phyloP scores from a whole-genome alignment of 1,140 invertebrate species.

The Conus betulinus region DNA sequence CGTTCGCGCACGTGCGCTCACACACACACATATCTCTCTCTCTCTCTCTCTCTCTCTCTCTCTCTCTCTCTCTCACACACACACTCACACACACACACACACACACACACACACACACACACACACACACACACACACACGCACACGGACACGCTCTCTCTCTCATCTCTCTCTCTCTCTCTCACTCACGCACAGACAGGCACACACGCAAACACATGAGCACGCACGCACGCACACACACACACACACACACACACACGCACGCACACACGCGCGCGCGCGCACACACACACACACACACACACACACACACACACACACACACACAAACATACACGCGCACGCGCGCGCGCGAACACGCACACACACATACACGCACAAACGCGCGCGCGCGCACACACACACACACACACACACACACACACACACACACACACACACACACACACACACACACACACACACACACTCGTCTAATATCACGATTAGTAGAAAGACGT shows the following conservation, averaged over 20 bases:
- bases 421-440: neutral
- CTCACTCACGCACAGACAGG: neutral
- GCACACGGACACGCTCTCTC: neutral
- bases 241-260: slow-evolving; percentile 1
- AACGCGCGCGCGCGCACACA: too few species aligned
- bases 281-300: neutral
- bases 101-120: slow-evolving; percentile 4
- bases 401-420: neutral
- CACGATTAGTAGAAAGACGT: too few species aligned
- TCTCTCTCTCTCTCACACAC: neutral
- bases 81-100: too few species aligned
- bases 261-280: too few species aligned
- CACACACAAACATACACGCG: too few species aligned
- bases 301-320: neutral
- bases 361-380: slow-evolving; percentile 9
- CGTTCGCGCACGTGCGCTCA: too few species aligned
- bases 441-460: neutral
- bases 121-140: neutral
- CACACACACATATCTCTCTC: too few species aligned
- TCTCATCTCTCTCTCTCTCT: neutral
- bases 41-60: neutral
- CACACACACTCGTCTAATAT: too few species aligned
- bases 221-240: neutral
- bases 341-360: neutral
- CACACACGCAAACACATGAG: neutral